Evolutionary conservation across 2,888 invertebrate species (phyloP).

Genomic region (Uropetala carovei): DNA sequence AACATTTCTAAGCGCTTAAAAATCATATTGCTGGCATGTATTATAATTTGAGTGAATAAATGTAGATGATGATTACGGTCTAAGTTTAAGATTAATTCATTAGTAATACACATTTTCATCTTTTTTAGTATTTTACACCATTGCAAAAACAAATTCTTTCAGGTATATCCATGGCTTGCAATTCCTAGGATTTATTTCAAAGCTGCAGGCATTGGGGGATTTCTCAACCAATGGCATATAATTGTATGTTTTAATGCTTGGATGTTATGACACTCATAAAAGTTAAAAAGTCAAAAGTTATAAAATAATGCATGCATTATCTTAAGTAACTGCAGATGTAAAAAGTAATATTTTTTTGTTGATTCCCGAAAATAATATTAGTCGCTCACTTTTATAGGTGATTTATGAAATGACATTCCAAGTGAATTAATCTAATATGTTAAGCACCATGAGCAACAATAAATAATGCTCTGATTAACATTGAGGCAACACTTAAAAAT

Average conservation of each 20-base stretch:
- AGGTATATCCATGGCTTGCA: slow-evolving; percentile 28
- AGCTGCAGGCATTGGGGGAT: slow-evolving; percentile 13
- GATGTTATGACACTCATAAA: background rate
- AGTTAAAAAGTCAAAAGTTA: background rate
- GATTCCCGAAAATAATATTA: slow-evolving; percentile 1
- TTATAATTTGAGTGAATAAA: background rate
- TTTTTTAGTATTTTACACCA: slow-evolving; percentile 26
- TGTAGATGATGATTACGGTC: background rate
- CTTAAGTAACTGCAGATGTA: background rate
- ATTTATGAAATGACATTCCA: background rate
- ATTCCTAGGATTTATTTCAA: slow-evolving; percentile 16
- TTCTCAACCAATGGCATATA: background rate
- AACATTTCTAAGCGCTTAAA: background rate
- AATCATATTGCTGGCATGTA: slow-evolving; percentile 30
- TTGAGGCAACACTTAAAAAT: slow-evolving; percentile 28
- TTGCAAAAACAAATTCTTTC: slow-evolving; percentile 10
- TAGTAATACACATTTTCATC: slow-evolving; percentile 12
- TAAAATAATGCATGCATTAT: slow-evolving; percentile 8
- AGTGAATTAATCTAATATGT: slow-evolving; percentile 18
- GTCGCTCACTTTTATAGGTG: background rate
- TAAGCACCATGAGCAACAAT: slow-evolving; percentile 20
- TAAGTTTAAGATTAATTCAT: slow-evolving; percentile 29
- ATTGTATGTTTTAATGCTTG: background rate
- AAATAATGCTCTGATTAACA: background rate
- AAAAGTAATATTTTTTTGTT: background rate